These are phyloP conservation scores for Mormyrus hasselquistii DNA, from an alignment of 2,797 vertebrate genomes.

Conservation along the genomic window DNA sequence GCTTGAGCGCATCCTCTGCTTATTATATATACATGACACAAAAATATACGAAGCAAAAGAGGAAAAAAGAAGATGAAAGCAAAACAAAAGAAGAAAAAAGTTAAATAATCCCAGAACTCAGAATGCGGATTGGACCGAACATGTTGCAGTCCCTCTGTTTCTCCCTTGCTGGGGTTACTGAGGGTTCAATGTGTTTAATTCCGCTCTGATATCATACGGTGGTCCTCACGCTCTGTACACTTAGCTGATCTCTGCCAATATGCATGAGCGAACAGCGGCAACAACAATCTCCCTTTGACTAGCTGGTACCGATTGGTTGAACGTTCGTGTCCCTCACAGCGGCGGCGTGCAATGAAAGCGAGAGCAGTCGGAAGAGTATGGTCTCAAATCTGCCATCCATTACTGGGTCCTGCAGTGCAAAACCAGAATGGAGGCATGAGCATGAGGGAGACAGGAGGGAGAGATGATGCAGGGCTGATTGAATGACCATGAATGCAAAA, in stretches of 20 bases:
- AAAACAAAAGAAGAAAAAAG: slow-evolving; percentile 6
- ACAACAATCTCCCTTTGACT: not conserved
- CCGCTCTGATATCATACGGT: not conserved
- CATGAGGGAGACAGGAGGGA: not conserved
- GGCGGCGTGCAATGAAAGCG: not conserved
- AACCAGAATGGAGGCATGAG: not conserved
- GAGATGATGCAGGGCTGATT: not conserved
- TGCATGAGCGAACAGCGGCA: not conserved
- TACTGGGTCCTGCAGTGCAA: not conserved
- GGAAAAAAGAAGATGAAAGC: not conserved
- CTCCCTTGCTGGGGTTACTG: not conserved
- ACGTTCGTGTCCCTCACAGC: not conserved
- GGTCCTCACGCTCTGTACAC: not conserved
- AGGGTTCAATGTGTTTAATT: not conserved
- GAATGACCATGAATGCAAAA: slow-evolving; percentile 11
- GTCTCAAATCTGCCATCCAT: not conserved
- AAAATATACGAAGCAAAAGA: not conserved
- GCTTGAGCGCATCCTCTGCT: slow-evolving; percentile 54
- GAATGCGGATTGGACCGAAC: not conserved
- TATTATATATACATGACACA: not conserved
- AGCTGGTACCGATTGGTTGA: not conserved
- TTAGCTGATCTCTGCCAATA: not conserved
- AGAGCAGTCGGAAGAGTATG: not conserved
- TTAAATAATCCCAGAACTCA: not conserved
- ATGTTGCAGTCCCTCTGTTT: not conserved